A percentile compares a stretch with the other conserved stretches of the same genome.
These are phyloP conservation scores for Regulus satrapa DNA, from an alignment of 2,113 vertebrate species.

Conservation along the genomic window DNA sequence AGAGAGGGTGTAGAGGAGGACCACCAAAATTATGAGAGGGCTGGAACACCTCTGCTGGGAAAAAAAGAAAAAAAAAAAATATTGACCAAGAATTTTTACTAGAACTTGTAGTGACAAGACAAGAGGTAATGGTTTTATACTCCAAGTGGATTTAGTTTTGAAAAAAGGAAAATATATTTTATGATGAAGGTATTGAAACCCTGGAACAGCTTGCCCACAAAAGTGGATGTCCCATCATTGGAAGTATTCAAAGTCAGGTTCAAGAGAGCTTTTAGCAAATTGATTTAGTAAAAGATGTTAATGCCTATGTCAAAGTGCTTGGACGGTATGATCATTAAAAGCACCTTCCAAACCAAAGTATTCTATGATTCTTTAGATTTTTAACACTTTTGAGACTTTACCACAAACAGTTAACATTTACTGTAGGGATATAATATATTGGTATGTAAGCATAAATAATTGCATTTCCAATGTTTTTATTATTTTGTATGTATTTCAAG, in stretches of 20 bases:
- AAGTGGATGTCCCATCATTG: too few relatives aligned
- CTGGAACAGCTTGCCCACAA: background rate
- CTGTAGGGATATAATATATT: background rate
- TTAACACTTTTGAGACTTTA: background rate
- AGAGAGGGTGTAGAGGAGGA: background rate
- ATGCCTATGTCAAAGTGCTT: fast-evolving
- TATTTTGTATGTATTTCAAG: background rate
- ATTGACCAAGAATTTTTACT: background rate
- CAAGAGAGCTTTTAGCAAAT: background rate
- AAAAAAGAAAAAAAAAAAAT: background rate
- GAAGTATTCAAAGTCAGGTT: background rate
- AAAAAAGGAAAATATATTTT: background rate
- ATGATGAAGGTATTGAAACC: fast-evolving
- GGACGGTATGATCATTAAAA: background rate
- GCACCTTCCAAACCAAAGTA: background rate
- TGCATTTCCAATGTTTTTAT: background rate
- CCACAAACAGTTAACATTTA: background rate
- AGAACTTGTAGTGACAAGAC: background rate
- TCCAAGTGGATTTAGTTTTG: background rate
- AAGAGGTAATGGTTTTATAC: background rate
- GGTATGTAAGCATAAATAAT: background rate
- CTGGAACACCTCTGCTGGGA: background rate
- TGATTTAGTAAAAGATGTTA: background rate
- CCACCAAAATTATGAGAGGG: background rate
- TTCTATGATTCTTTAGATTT: background rate